Conservation (phyloP, 2,113 vertebrate species). For the Pluvialis apricaria region DNA sequence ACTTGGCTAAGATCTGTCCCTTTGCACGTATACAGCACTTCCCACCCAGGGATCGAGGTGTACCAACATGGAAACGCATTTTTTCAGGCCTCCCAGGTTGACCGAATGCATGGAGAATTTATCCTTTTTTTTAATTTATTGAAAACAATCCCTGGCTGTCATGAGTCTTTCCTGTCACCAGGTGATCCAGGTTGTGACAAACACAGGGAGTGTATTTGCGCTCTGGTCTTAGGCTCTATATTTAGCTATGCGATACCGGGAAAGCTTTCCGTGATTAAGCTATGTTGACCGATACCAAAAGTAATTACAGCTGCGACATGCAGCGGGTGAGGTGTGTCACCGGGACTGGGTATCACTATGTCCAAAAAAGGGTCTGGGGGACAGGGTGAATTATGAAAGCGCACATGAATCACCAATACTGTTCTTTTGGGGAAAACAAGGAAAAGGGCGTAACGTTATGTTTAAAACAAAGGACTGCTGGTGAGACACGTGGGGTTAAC, state of each 20-base stretch:
- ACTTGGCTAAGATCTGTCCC: not conserved
- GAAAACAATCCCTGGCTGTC: not conserved
- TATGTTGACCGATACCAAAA: conserved; percentile 15
- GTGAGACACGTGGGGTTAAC: not conserved
- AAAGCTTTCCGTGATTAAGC: conserved; percentile 33
- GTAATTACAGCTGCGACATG: not conserved
- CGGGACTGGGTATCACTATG: not conserved
- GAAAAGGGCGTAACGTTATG: rapidly evolving
- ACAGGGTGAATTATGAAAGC: not conserved
- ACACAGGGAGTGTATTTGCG: conserved; percentile 57
- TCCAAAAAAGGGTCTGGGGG: not conserved
- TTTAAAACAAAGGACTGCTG: not conserved
- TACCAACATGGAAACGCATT: rapidly evolving
- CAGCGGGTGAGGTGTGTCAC: not conserved
- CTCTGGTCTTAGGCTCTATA: conserved; percentile 32
- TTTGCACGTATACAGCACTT: not conserved
- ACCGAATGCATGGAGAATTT: rapidly evolving
- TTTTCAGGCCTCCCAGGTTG: not conserved
- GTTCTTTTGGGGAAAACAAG: not conserved
- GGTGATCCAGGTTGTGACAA: conserved; percentile 21
- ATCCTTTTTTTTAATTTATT: not conserved
- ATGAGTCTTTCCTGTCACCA: not conserved
- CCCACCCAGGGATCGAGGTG: rapidly evolving
- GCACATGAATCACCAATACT: not conserved
- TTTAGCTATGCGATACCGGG: not conserved